Conservation (phyloP, 2,888 invertebrate genomes). For the Tineola bisselliella region DNA sequence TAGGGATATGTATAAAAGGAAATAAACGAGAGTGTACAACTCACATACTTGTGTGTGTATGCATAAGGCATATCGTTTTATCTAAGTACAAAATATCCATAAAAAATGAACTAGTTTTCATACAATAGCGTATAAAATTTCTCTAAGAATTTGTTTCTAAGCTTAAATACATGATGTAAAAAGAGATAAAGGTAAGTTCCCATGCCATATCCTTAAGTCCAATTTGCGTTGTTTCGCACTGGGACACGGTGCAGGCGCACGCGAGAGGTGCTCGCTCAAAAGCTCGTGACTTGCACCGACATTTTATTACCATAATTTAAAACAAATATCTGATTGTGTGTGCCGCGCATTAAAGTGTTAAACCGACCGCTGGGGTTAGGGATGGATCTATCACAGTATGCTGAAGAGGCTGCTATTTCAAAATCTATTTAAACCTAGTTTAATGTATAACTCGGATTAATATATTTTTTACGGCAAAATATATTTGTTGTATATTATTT, state of each 20-base stretch:
- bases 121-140: not conserved
- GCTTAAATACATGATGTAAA: slow-evolving; percentile 6
- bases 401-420: not conserved
- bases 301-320: slow-evolving; percentile 71
- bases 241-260: slow-evolving; percentile 32
- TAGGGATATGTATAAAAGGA: too few species aligned
- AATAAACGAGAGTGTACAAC: too few species aligned
- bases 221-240: slow-evolving; percentile 30
- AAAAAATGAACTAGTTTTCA: not conserved
- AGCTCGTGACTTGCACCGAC: slow-evolving; percentile 66
- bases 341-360: slow-evolving; percentile 67
- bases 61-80: too few species aligned
- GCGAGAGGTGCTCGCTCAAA: slow-evolving; percentile 36
- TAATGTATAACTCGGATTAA: not conserved
- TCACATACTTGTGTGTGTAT: too few species aligned
- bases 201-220: slow-evolving; percentile 17
- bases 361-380: slow-evolving; percentile 40
- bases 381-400: slow-evolving; percentile 34
- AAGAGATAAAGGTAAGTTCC: slow-evolving; percentile 8
- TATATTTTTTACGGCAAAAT: too few species aligned
- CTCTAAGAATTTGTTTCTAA: not conserved
- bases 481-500: too few species aligned
- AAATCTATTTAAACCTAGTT: not conserved
- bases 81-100: not conserved
- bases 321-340: slow-evolving; percentile 71